Evolutionary conservation across 2,113 vertebrate genomes (phyloP).

Genomic region (Probosciger aterrimus): DNA sequence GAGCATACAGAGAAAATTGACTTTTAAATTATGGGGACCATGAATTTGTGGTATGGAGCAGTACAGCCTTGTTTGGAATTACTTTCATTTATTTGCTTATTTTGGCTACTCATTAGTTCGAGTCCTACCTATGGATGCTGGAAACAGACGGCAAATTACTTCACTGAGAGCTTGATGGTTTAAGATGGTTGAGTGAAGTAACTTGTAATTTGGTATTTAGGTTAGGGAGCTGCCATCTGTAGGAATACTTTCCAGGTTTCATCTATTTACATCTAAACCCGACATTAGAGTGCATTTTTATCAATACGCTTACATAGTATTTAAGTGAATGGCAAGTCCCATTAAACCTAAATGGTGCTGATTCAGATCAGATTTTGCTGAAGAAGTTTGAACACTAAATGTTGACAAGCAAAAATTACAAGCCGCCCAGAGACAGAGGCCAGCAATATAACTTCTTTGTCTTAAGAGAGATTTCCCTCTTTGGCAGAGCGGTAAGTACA

Average conservation of each 20-base stretch:
- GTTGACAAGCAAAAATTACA: neutral
- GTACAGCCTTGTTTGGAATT: neutral
- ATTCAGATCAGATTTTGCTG: neutral
- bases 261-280: neutral
- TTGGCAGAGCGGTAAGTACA: neutral
- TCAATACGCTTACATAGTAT: neutral
- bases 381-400: neutral
- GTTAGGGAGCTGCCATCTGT: neutral
- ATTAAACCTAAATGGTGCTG: neutral
- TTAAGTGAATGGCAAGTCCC: neutral
- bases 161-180: neutral
- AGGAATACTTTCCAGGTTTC: neutral
- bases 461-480: neutral
- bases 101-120: neutral
- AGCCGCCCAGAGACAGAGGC: neutral
- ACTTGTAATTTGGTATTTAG: neutral
- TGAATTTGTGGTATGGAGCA: neutral
- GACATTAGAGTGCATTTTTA: neutral
- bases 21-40: neutral
- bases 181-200: neutral
- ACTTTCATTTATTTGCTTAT: neutral
- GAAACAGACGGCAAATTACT: neutral
- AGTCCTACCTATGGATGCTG: neutral
- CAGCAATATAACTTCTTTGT: neutral
- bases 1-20: neutral